Evolutionary conservation across 2,797 vertebrate species (phyloP), one percentile per base, ranked within the genome.

Genomic region (Phoeniculus purpureus): DNA sequence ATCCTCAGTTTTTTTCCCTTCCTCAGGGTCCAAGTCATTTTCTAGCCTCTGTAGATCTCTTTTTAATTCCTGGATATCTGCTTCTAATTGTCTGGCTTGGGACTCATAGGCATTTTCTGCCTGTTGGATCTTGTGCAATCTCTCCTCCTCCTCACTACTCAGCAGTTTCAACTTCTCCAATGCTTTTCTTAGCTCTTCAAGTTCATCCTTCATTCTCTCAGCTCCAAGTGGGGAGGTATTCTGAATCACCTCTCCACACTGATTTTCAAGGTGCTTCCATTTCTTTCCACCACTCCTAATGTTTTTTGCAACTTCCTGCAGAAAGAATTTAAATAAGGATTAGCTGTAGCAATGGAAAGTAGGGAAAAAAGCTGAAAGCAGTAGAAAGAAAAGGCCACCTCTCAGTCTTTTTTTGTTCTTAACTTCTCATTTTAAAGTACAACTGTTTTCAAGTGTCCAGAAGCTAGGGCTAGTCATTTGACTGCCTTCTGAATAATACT

Each of bases 181-280:
- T 59, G 97, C 96, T 27, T 94, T 96, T 66, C 97, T 94, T 91
- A 99, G 96, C 80, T 98, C 97, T 93, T 98, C 98, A 0, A 98
- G 97, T 62, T 99, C 98, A 58, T 95, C 93, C 11, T 97, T 96
- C 81, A 99, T 97, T 83, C 92, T 92, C 82, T 98, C 98, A 0
- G 98, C 98, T 18, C 99, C 99, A 1, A 98, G 85, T 0, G 99
- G 99, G 58, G 98, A 99, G 2, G 99, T 99, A 92, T 98, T 98
- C 68, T 85, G 94, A 88, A 98, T 97, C 73, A 99, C 97, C 0
- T 90, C 92, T 40, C 92, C 93, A 2, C 98, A 98, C 60, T 97
- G 61, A 9, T 79, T 94, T 96, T 99, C 98, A 31, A 99, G 97
- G 52, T 96, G 81, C 81, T 94, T 97, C 95, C 98, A 87, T 31